phyloP scores from a whole-genome alignment of 2,113 vertebrate genomes.

The Scomber japonicus region DNA sequence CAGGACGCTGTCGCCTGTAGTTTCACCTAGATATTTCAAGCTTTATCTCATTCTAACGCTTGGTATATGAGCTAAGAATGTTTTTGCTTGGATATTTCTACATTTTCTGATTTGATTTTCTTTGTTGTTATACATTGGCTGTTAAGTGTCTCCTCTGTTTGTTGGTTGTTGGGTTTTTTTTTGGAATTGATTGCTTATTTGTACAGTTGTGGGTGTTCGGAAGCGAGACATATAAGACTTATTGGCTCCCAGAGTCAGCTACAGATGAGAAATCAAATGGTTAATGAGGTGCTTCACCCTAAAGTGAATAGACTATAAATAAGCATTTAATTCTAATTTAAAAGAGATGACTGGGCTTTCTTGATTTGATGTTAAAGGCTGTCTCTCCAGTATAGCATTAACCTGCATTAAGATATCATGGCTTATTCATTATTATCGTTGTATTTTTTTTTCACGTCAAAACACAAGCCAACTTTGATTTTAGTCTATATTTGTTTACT shows the following conservation, averaged over 20 bases:
- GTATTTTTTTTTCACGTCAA: neutral
- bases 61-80: neutral
- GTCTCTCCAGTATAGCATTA: neutral
- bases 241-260: too few relatives aligned
- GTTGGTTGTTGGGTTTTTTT: neutral
- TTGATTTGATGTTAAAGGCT: neutral
- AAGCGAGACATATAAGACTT: too few relatives aligned
- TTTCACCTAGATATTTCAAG: neutral
- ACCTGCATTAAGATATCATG: neutral
- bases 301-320: too few relatives aligned
- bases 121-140: neutral
- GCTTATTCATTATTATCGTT: neutral
- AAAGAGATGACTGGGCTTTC: neutral
- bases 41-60: neutral
- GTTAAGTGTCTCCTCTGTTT: neutral
- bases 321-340: neutral
- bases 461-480: neutral
- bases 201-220: neutral
- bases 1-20: neutral
- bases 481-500: neutral
- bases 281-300: conserved; percentile 6
- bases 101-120: neutral
- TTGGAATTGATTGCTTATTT: neutral
- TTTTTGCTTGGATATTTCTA: neutral
- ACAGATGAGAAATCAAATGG: neutral